Percentiles rank a stretch among this genome's conserved stretches.
Conservation (phyloP, 2,888 invertebrate genomes). For the Conomelus anceps region DNA sequence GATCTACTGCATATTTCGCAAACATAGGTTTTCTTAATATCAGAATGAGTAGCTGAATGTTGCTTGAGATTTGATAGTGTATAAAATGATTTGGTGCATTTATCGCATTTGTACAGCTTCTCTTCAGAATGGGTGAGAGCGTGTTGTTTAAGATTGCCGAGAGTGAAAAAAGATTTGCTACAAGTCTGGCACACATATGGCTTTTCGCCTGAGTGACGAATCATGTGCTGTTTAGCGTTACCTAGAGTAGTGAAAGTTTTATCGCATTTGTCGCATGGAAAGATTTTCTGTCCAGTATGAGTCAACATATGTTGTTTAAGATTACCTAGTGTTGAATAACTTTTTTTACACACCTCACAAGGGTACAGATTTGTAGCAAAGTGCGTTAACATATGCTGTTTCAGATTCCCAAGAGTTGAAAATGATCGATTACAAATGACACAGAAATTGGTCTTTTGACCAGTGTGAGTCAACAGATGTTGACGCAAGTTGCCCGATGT, state of each 20-base stretch:
- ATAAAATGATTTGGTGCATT: neutral
- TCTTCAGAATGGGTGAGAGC: neutral
- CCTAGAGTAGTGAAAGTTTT: neutral
- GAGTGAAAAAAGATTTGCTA: neutral
- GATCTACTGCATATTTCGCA: neutral
- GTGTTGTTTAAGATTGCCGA: neutral
- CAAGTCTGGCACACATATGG: neutral
- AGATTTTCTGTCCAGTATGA: conserved; percentile 1
- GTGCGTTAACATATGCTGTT: neutral
- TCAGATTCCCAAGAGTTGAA: neutral
- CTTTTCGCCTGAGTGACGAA: conserved; percentile 4
- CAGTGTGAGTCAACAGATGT: conserved; percentile 36
- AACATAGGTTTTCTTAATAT: neutral
- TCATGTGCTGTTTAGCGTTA: neutral
- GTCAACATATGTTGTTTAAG: conserved; percentile 49
- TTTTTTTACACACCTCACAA: neutral
- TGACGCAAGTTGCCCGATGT: conserved; percentile 50
- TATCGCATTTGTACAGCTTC: neutral
- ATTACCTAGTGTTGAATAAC: conserved; percentile 37
- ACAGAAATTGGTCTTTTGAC: neutral
- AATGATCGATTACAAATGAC: neutral
- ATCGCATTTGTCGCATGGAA: neutral
- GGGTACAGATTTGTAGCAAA: neutral
- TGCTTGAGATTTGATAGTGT: neutral
- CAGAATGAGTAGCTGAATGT: neutral